Evolutionary conservation across 2,113 vertebrate genomes (phyloP), one percentile per base, ranked within the genome.

Genomic region (Planiliza haematocheilus): DNA sequence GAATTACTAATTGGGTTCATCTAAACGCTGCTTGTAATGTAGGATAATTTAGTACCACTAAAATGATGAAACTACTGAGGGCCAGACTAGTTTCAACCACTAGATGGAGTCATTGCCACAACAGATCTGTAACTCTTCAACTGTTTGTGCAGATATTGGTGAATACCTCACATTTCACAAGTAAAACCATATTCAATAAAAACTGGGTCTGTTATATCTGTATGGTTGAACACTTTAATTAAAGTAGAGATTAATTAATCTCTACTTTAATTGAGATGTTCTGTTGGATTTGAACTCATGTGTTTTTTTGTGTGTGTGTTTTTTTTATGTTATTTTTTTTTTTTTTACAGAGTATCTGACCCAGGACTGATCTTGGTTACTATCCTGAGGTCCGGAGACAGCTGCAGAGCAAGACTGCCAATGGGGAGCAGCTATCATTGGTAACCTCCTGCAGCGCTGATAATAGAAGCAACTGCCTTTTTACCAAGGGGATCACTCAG

Each of bases 361-460:
- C 82, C 55, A 50, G 58, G 83, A 55, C 77, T 65, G 75, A 72
- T 85, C 84, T 80, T 68, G 30, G 83, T 82, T 86, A 51, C 82
- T 79, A 74, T 86, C 80, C 85, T 89, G 91, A 90, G 70, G 65
- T 70, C 73, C 68, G 42, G 68, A 80, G 86, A 91, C 91, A 92
- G 90, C 86, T 91, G 90, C 87, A 87, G 37, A 49, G 64, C 66
- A 21, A 17, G 9, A 72, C 85, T 89, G 87, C 87, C 89, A 92
- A 85, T n/a, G 69, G 76, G 41, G 56, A 74, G 75, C 72, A 81
- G 74, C 86, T 86, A 82, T 89, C 82, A 88, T 76, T 64, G 68
- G 82, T 82, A 70, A 76, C 78, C 72, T 83, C 70, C 77, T 45
- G 74, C 60, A 42, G 11, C 71, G 79, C 55, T 85, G 82, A 86